Base-by-base conservation (phyloP, 2,888 invertebrate species). In the Nowickia ferox region DNA sequence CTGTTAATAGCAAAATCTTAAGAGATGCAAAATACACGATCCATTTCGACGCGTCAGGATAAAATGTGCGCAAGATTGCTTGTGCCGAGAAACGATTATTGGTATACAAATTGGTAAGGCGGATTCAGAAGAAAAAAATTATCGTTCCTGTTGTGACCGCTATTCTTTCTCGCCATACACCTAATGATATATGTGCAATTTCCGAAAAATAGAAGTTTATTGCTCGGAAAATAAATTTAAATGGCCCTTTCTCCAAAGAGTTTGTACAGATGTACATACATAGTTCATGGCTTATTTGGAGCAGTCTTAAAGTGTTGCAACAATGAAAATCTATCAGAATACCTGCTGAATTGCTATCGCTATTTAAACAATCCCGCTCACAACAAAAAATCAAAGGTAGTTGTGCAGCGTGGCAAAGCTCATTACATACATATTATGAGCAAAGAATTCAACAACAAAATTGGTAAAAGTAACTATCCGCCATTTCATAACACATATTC, bases 191-290 rank as follows among this genome's bases (percentile, higher is more conserved):
- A 63, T 30, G 11, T 55, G 9, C 22, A 19, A 30, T 76, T n/a
- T 38, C 55, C 9, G 61, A 61, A 4, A 74, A 55, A 65, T 76
- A 2, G 51, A 53, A 15, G n/a, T n/a, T 1, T 65, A 40, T 55
- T 65, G 75, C 17, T 10, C 6, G 11, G 74, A 75, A 38, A 75
- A 75, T 13, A 51, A 63, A 15, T 65, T 63, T 10, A 75, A 65
- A n/a, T 61, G 46, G 46, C 40, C 61, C 51, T 61, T 74, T 42
- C 66, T 65, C 57, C 8, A 66, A 44, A 76, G 76, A 57, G 76
- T 76, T 40, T 74, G 61, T 17, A 74, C 74, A 15, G 75, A 63
- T n/a, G 63, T 75, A 2, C n/a, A n/a, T n/a, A n/a, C n/a, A n/a
- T n/a, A 63, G 75, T n/a, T 9, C 42, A 51, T 19, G 61, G 42